Percentiles rank a stretch among this genome's conserved stretches.
These are phyloP conservation scores for Atopsyche davidsoni DNA, from an alignment of 1,140 invertebrate genomes.

Conservation along the genomic window DNA sequence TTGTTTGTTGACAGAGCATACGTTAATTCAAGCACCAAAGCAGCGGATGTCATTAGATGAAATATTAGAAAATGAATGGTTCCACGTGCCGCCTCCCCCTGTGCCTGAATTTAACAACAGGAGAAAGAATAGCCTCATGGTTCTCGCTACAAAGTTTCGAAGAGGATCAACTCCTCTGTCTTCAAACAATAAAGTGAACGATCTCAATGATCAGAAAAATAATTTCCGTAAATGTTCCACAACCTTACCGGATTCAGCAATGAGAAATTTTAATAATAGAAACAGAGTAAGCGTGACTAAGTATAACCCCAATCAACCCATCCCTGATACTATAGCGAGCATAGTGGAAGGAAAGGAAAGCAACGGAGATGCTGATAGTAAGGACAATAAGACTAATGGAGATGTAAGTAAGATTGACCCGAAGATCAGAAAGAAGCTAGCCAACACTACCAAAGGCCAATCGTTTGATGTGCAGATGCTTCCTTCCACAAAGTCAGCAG, in stretches of 20 bases:
- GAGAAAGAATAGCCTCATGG: constrained; percentile 37
- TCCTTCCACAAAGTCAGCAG: constrained; percentile 32
- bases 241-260: constrained; percentile 18
- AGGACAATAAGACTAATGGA: constrained; percentile 1
- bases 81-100: constrained; percentile 37
- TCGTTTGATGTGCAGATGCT: constrained; percentile 33
- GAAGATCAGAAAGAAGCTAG: constrained; percentile 19
- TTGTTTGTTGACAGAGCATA: constrained; percentile 40
- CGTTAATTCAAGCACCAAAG: constrained; percentile 40
- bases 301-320: constrained; percentile 21
- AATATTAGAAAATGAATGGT: constrained; percentile 42
- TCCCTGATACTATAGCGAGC: constrained; percentile 17
- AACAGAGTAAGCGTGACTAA: constrained; percentile 19
- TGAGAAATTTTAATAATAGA: constrained; percentile 22
- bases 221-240: constrained; percentile 29
- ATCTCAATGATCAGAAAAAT: constrained; percentile 35
- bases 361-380: constrained; percentile 13
- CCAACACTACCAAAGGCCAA: constrained; percentile 34
- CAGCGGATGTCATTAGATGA: constrained; percentile 41
- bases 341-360: constrained; percentile 22
- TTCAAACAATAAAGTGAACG: constrained; percentile 38
- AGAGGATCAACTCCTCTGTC: constrained; percentile 37
- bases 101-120: constrained; percentile 35
- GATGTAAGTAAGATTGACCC: constrained; percentile 1
- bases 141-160: constrained; percentile 40